Percentiles rank a stretch among this genome's conserved stretches.
phyloP scores from a whole-genome alignment of 2,113 vertebrate genomes.

The Grammomys surdaster region DNA sequence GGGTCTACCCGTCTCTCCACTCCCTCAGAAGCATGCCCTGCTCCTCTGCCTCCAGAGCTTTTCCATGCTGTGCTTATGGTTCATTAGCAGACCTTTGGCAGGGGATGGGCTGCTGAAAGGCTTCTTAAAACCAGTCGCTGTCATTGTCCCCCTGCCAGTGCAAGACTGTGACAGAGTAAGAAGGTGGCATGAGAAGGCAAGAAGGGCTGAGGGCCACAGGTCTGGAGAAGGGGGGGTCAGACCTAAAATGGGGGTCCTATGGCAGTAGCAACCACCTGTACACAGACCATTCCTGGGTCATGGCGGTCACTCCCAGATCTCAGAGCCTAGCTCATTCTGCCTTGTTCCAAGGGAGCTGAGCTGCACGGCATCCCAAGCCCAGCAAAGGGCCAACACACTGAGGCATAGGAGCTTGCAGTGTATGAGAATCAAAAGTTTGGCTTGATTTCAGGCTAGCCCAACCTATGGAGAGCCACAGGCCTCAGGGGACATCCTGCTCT shows the following conservation, averaged over 20 bases:
- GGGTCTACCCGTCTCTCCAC: neutral
- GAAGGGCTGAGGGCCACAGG: neutral
- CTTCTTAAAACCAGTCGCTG: neutral
- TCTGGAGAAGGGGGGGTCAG: neutral
- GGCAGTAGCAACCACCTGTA: neutral
- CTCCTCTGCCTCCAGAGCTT: neutral
- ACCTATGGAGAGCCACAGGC: neutral
- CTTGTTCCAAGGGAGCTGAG: neutral
- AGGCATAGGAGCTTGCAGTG: neutral
- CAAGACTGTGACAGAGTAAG: neutral
- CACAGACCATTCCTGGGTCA: neutral
- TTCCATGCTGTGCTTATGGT: neutral
- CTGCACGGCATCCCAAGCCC: neutral
- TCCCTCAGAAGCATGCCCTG: neutral
- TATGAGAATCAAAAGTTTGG: constrained; percentile 29
- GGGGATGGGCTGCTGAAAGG: neutral
- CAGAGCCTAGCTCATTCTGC: neutral
- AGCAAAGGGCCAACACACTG: neutral
- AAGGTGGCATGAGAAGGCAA: neutral
- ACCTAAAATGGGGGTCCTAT: neutral
- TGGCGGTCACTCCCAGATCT: neutral
- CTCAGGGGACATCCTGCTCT: neutral
- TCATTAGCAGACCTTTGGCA: neutral
- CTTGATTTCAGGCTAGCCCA: neutral
- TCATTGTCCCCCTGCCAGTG: neutral